Base-by-base conservation (phyloP, 1,140 invertebrate species). In the Lineus longissimus region DNA sequence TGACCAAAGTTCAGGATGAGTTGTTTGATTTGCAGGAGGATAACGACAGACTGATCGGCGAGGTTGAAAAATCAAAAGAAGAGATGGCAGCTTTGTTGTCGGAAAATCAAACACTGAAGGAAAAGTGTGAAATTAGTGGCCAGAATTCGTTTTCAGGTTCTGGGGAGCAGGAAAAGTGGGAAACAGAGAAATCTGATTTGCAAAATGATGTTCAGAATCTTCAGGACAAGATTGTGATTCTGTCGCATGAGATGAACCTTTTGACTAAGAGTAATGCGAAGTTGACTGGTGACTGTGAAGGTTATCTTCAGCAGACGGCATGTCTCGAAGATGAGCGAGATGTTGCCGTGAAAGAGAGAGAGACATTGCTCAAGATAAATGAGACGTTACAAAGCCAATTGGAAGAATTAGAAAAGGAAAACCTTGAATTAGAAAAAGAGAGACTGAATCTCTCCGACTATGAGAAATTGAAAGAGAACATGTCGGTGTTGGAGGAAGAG, bases 321-420 rank as follows among this genome's bases (percentile, higher is more conserved):
- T 15, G 15, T 7, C 33, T 36, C 33, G 33, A 36, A 4, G 63
- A 67, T n/a, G 76, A 77, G 63, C 70, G 71, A 25, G 74, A 76
- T 62, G 71, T 70, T 7, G 70, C 76, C 67, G 71, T 76, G 65
- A 71, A 75, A 57, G 73, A 76, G 55, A 67, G 75, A 23, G 73
- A 75, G 56, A 76, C 74, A 59, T 59, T 78, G 41, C 71, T 76
- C 0, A 67, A 74, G 41, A 73, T 75, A 58, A 60, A 75, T 55
- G 76, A 78, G 61, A 72, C 72, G 54, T 63, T 76, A 33, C 74
- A 76, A 58, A 70, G 71, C 23, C 71, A 75, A 56, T 68, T 68
- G 33, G 64, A 69, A 45, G 63, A 63, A 22, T 58, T 70, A n/a
- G 41, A 65, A 36, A 62, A 65, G 22, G 72, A 76, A 54, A 74